These are phyloP conservation scores for Edolisoma coerulescens DNA, from an alignment of 2,113 vertebrate species.

Conservation along the genomic window DNA sequence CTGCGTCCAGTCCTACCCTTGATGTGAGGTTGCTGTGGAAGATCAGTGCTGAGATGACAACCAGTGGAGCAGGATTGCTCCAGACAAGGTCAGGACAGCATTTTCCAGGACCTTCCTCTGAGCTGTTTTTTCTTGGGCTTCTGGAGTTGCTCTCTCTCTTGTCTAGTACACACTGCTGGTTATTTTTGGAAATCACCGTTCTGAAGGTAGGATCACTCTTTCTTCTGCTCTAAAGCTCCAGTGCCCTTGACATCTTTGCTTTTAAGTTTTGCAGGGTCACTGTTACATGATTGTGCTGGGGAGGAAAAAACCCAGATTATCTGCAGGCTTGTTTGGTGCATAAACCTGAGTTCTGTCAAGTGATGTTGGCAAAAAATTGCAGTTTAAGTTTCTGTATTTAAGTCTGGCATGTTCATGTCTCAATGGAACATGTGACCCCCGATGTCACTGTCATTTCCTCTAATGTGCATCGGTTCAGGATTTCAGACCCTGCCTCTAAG, in stretches of 20 bases:
- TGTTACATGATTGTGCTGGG: background rate
- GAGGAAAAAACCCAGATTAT: background rate
- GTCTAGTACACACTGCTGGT: background rate
- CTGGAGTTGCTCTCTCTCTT: background rate
- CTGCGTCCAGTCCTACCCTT: background rate
- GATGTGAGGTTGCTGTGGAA: background rate
- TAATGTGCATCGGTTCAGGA: background rate
- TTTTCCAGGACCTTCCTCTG: background rate
- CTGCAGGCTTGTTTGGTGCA: background rate
- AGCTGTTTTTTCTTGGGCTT: background rate
- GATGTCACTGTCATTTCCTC: background rate
- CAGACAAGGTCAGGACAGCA: background rate
- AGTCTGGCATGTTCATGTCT: background rate
- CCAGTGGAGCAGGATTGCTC: background rate
- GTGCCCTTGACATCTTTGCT: background rate
- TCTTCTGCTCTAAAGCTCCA: background rate
- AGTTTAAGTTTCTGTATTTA: background rate
- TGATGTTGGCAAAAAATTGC: background rate
- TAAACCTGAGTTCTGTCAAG: background rate
- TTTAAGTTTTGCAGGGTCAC: background rate
- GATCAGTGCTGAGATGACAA: background rate
- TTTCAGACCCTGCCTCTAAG: background rate
- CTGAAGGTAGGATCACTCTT: background rate
- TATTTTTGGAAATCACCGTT: background rate
- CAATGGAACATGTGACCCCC: fast-evolving